Conservation (phyloP, 2,888 invertebrate genomes). For the Lithosia quadra region DNA sequence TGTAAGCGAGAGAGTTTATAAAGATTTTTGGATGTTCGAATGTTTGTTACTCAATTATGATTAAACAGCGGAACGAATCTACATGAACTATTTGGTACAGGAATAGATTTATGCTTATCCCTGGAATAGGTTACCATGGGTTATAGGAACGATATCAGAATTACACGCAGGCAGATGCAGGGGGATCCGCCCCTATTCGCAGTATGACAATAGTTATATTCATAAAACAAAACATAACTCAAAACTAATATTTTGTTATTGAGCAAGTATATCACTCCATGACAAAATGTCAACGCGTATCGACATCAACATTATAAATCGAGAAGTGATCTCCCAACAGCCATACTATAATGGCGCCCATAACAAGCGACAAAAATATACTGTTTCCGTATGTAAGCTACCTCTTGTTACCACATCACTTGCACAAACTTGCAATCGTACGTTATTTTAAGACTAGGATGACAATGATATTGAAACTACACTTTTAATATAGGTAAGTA, state of each 20-base stretch:
- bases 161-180: no score
- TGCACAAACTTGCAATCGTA: background rate
- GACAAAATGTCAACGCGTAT: conserved; percentile 24
- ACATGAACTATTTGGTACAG: no score
- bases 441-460: background rate
- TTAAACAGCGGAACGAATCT: no score
- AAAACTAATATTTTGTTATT: background rate
- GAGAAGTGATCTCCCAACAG: conserved; percentile 29
- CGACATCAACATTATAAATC: conserved; percentile 31
- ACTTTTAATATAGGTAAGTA: no score
- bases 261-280: conserved; percentile 17
- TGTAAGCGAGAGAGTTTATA: no score
- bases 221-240: background rate
- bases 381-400: conserved; percentile 1
- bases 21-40: no score
- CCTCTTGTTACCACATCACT: conserved; percentile 5
- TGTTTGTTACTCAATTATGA: no score
- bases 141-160: no score
- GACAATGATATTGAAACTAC: background rate
- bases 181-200: no score
- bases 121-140: no score
- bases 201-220: background rate
- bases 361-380: conserved; percentile 24
- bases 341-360: conserved; percentile 21
- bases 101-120: no score